A percentile compares a stretch with the other conserved stretches of the same genome.
Evolutionary conservation across 2,888 invertebrate species (phyloP).

Genomic region (Cephonodes hylas): DNA sequence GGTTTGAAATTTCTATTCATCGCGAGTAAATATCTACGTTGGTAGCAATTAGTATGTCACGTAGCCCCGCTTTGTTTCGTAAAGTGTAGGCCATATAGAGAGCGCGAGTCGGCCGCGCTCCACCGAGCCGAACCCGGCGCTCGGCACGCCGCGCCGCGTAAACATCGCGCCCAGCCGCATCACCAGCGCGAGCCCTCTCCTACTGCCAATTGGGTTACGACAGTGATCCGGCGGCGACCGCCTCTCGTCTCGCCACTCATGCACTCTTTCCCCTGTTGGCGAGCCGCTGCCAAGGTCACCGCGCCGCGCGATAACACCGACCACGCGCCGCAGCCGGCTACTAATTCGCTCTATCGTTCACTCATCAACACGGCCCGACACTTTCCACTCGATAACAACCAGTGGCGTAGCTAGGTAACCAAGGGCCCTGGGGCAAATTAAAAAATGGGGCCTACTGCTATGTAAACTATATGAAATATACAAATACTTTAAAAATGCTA

Average conservation of each 20-base stretch:
- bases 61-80: conserved; percentile 32
- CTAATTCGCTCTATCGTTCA: conserved; percentile 13
- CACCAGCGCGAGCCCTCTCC: conserved; percentile 33
- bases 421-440: too few relatives aligned
- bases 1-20: conserved; percentile 40
- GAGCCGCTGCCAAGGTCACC: conserved; percentile 58
- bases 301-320: conserved; percentile 45
- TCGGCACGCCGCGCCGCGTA: conserved; percentile 22
- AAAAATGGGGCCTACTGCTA: too few relatives aligned
- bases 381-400: conserved; percentile 21
- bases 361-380: conserved; percentile 25
- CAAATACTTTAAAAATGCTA: too few relatives aligned
- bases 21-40: conserved; percentile 29
- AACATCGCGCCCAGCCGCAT: conserved; percentile 27
- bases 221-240: conserved; percentile 25
- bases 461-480: too few relatives aligned
- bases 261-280: conserved; percentile 46
- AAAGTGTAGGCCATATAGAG: conserved; percentile 15
- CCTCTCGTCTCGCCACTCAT: conserved; percentile 43
- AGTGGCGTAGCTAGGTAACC: too few relatives aligned
- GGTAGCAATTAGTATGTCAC: conserved; percentile 24
- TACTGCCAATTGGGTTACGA: conserved; percentile 74
- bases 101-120: conserved; percentile 19
- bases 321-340: conserved; percentile 15
- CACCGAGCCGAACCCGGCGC: conserved; percentile 25